phyloP scores from a whole-genome alignment of 2,888 invertebrate species.

The Sinelater perroti region DNA sequence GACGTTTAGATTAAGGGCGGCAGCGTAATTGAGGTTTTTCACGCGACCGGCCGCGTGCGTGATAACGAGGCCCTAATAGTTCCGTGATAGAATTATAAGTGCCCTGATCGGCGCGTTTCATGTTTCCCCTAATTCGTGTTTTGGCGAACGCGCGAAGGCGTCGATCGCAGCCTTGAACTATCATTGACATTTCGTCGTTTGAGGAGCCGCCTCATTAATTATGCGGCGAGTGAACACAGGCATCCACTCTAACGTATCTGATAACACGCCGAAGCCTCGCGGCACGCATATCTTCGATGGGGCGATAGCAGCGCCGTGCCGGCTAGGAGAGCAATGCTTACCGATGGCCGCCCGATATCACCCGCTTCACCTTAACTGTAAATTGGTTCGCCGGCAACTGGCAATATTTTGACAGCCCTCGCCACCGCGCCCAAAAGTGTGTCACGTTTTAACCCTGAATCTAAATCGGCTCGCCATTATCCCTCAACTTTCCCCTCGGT shows the following conservation, averaged over 20 bases:
- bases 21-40: conserved; percentile 15
- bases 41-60: conserved; percentile 4
- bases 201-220: conserved; percentile 9
- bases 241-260: neutral
- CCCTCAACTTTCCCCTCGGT: conserved; percentile 14
- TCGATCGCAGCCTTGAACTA: conserved; percentile 4
- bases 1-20: conserved; percentile 10
- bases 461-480: conserved; percentile 12
- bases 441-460: conserved; percentile 32
- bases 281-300: too few species aligned
- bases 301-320: too few species aligned
- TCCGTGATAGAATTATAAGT: conserved; percentile 4
- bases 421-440: conserved; percentile 29
- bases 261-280: conserved; percentile 3
- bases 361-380: conserved; percentile 25
- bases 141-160: neutral
- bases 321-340: too few species aligned
- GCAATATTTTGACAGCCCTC: conserved; percentile 33
- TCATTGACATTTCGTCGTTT: conserved; percentile 8
- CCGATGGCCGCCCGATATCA: too few species aligned
- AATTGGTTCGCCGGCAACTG: conserved; percentile 23
- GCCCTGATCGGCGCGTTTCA: neutral
- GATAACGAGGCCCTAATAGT: conserved; percentile 8
- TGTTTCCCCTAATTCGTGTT: conserved; percentile 6
- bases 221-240: conserved; percentile 10